Base-by-base conservation (phyloP, 2,797 vertebrate species). In the Molossus molossus region DNA sequence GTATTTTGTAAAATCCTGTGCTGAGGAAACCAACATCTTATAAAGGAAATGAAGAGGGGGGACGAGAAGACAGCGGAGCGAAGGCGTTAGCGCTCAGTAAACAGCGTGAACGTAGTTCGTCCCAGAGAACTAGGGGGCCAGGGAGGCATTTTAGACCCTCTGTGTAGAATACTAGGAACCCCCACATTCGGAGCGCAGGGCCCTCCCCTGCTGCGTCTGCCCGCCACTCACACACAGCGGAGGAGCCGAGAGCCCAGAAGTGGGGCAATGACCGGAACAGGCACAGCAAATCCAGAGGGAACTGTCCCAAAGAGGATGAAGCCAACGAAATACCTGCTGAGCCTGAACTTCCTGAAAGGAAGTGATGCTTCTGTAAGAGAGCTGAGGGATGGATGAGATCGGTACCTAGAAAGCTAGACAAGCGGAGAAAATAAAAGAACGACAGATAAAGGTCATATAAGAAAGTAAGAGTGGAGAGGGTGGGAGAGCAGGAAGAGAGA, bases 11-110 rank as follows among this genome's bases (percentile, higher is more conserved):
- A 79, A 81, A 85, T 77, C 80, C 33, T 50, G 17, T 85, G 75
- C 84, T 72, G 88, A 96, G 77, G 58, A 80, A 93, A 94, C 55
- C 76, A 70, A 70, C 87, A n/a, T 27, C 62, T 87, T 40, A 67
- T 64, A 53, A 94, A 75, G 23, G 67, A 87, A 95, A 33, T 48
- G 23, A 72, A 82, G 86, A 85, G 55, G 53, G 45, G 17, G 86
- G 29, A 69, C 17, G 14, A 77, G 33, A 75, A 67, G 27, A 62
- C 27, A 57, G 64, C 62, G 70, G 87, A 82, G 27, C 58, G 81
- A 79, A 81, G 40, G 18, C 76, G 20, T 77, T 53, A 58, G 64
- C 40, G 37, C 11, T 81, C 15, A 25, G 29, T 9, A 6, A 1
- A 23, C 33, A 20, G 58, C 8, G 6, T 81, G n/a, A 88, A 94